Evolutionary conservation across 1,140 invertebrate species (phyloP), one percentile per base, ranked within the genome.

Genomic region (Scaptomyza graminum): DNA sequence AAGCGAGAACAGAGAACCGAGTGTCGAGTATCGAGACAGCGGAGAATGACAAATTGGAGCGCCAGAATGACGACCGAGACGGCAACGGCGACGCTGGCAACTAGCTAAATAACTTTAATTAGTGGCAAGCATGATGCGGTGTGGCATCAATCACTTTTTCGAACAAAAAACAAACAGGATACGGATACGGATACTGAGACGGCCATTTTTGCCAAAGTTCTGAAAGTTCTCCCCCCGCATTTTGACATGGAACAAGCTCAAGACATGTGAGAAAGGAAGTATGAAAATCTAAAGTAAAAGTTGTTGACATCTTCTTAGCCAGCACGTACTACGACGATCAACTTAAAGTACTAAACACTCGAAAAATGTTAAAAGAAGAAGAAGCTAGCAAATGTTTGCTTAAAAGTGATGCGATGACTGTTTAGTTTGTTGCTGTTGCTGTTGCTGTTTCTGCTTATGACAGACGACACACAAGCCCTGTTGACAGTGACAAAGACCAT

Each of bases 21-120:
- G 50, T 1, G 6, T 31, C 28, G 28, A 22, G 50, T 1, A 31
- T 31, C 28, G 28, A 69, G 71, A 62, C 9, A 49, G 72, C 47
- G 41, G 49, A 57, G 59, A 75, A 85, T 80, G 81, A 85, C 74
- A 85, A 71, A 80, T 80, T 62, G 76, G 66, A 67, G 60, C 66
- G 69, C 57, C 74, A 54, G 39, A 47, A 60, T 22, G 52, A 51
- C 44, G 61, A 63, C n/a, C n/a, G n/a, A n/a, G n/a, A n/a, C 34
- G 7, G n/a, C n/a, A 41, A 50, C 6, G n/a, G 12, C 12, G 13
- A 12, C 5, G 54, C 62, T 55, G 70, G 62, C 61, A 61, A 62
- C 70, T 72, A 64, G 71, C 79, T 87, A 75, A 89, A 87, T 87
- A 87, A 89, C 68, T 88, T 87, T 87, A 87, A 87, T 88, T 87